These are phyloP conservation scores for Panurus biarmicus DNA, from an alignment of 2,113 vertebrate genomes.

Conservation along the genomic window DNA sequence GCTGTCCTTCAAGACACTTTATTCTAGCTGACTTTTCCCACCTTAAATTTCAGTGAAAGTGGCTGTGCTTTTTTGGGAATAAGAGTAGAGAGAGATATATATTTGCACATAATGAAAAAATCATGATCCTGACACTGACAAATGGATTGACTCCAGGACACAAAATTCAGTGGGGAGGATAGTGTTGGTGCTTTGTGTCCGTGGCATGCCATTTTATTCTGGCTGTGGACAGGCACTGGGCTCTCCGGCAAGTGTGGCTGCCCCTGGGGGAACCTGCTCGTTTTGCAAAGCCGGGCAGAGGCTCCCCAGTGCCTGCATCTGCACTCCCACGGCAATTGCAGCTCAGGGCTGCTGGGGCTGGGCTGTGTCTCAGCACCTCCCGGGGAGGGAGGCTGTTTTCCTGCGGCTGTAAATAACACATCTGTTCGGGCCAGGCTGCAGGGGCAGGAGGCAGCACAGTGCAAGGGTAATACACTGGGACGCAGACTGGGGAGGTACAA, in stretches of 20 bases:
- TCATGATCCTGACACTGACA: not conserved
- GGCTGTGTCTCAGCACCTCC: not conserved
- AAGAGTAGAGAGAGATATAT: not conserved
- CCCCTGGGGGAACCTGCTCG: not conserved
- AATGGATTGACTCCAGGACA: not conserved
- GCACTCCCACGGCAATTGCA: not conserved
- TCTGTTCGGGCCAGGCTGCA: not conserved
- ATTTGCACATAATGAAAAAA: not conserved
- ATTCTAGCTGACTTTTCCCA: not conserved
- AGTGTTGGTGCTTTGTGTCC: not conserved
- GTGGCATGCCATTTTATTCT: accelerated
- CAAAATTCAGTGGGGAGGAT: not conserved
- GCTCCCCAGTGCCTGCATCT: not conserved
- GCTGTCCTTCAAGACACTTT: not conserved
- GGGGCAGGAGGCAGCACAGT: not conserved
- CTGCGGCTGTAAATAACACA: not conserved
- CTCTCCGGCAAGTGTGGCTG: accelerated
- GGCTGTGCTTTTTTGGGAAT: not conserved
- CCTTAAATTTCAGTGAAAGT: not conserved
- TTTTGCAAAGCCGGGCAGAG: not conserved
- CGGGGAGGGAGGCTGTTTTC: not conserved
- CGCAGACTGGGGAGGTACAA: accelerated
- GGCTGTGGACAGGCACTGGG: not conserved
- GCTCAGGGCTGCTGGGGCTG: not conserved
- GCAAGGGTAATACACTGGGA: not conserved